These are phyloP conservation scores for Setophaga coronata DNA, from an alignment of 2,113 vertebrate genomes.

Conservation along the genomic window DNA sequence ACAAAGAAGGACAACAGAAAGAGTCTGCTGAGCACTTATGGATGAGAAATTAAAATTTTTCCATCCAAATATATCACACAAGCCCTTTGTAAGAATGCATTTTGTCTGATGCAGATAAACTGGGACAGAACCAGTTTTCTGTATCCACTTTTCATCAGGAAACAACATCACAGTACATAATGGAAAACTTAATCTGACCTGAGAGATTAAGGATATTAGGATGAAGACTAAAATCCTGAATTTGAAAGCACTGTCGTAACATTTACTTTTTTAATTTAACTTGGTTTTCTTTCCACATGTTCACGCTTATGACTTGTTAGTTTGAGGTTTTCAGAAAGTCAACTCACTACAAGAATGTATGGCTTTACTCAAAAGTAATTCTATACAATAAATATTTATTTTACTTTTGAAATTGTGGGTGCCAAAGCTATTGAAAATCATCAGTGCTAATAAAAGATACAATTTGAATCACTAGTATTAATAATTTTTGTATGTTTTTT, in stretches of 20 bases:
- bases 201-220: neutral
- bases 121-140: neutral
- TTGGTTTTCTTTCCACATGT: neutral
- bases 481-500: neutral
- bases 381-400: neutral
- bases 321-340: neutral
- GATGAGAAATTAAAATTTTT: neutral
- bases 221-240: neutral
- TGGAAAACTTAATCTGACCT: neutral
- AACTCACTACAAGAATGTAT: neutral
- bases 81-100: neutral
- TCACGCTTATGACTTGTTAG: neutral
- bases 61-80: neutral
- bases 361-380: neutral
- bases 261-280: neutral
- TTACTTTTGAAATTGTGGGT: neutral
- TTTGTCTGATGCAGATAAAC: neutral
- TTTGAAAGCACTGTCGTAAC: neutral
- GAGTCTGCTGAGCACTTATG: neutral
- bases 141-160: neutral
- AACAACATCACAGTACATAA: neutral
- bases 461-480: neutral
- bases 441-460: neutral
- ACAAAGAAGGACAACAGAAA: neutral
- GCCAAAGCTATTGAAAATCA: neutral